These are phyloP conservation scores for Neolamprologus tretocephalus DNA, from an alignment of 2,113 vertebrate genomes.

Conservation along the genomic window DNA sequence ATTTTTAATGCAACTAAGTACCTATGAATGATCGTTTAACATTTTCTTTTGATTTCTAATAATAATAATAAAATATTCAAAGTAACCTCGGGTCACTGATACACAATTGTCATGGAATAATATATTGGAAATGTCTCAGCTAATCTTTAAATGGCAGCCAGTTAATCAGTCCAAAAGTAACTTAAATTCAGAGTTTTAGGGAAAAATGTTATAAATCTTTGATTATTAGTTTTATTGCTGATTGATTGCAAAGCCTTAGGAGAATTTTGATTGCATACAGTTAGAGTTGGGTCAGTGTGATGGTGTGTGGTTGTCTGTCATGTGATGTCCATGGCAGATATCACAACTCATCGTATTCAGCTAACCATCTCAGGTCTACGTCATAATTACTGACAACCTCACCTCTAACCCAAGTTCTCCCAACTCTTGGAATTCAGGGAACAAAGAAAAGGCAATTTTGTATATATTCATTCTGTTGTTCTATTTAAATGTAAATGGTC, in stretches of 20 bases:
- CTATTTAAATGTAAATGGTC: neutral
- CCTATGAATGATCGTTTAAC: neutral
- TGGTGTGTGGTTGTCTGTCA: neutral
- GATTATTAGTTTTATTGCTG: neutral
- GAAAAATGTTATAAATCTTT: neutral
- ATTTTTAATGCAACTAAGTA: neutral
- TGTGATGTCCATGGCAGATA: neutral
- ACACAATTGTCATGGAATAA: neutral
- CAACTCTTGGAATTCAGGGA: neutral
- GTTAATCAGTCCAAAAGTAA: neutral
- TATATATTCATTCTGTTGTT: neutral
- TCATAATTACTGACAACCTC: neutral
- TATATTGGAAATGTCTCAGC: neutral
- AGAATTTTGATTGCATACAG: neutral
- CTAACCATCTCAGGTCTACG: neutral
- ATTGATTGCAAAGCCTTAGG: neutral
- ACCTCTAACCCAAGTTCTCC: neutral
- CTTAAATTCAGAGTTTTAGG: neutral
- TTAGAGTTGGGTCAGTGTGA: neutral
- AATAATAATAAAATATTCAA: neutral
- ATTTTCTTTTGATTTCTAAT: neutral
- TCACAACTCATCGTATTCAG: neutral
- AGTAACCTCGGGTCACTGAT: neutral
- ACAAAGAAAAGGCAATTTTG: neutral
- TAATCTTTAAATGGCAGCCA: neutral